Evolutionary conservation across 1,140 invertebrate genomes (phyloP).

Genomic region (Aradophagus sp.): DNA sequence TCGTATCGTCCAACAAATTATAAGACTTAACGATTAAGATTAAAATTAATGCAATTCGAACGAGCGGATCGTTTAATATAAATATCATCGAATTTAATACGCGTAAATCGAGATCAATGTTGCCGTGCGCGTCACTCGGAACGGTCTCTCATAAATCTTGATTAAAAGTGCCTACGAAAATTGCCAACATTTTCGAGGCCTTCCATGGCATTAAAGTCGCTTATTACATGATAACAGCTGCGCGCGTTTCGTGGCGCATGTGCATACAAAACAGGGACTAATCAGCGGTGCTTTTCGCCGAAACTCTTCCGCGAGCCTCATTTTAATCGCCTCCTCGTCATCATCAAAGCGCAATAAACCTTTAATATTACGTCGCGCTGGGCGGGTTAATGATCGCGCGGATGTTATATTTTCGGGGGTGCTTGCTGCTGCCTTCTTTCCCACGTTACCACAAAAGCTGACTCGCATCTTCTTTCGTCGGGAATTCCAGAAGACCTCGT

Average conservation of each 20-base stretch:
- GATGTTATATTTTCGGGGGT: slow-evolving; percentile 46
- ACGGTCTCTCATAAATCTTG: too few relatives aligned
- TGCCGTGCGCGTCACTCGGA: too few relatives aligned
- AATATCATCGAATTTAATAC: too few relatives aligned
- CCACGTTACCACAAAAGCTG: slow-evolving; percentile 41
- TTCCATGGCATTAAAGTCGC: slow-evolving; percentile 12
- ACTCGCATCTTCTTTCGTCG: slow-evolving; percentile 32
- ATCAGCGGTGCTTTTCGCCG: too few relatives aligned
- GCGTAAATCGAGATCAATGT: too few relatives aligned
- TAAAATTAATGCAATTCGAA: too few relatives aligned
- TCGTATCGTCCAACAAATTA: too few relatives aligned
- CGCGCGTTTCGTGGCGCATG: too few relatives aligned
- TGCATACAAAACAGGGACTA: too few relatives aligned
- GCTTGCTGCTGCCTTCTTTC: slow-evolving; percentile 34
- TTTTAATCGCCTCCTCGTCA: slow-evolving; percentile 45
- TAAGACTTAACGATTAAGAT: too few relatives aligned
- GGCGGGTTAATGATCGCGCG: slow-evolving; percentile 46
- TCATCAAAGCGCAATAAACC: slow-evolving; percentile 56
- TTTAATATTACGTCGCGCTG: slow-evolving; percentile 48
- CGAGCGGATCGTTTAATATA: too few relatives aligned
- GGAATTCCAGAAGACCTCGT: slow-evolving; percentile 56
- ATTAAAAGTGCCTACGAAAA: too few relatives aligned
- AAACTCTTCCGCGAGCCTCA: slow-evolving; percentile 36
- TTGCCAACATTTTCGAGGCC: slow-evolving; percentile 2
- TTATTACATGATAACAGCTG: slow-evolving; percentile 29